Base-by-base conservation (phyloP, 2,113 vertebrate species). In the Pelmatolapia mariae region DNA sequence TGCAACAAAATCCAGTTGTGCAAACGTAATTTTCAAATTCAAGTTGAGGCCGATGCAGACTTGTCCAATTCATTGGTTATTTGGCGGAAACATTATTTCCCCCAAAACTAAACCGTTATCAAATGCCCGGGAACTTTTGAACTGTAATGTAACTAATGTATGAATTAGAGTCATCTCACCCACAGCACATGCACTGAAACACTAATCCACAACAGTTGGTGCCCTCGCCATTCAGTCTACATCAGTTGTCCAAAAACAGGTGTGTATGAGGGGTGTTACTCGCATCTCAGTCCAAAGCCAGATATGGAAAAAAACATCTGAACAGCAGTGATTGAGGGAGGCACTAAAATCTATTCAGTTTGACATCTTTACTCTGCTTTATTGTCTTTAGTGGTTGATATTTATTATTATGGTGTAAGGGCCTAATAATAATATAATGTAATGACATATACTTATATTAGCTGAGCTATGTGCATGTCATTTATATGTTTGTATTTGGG, bases 161-260 rank as follows among this genome's bases (percentile, higher is more conserved):
- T 80, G 50, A 52, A 33, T 86, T 38, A 38, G 7, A 68, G 53
- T 89, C 40, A 82, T 66, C 22, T 87, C 76, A 80, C 5, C 57
- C 50, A 73, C 45, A 85, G 71, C 84, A 85, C 33, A 53, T 86
- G 83, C 33, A 59, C 71, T 26, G 73, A 53, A 66, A 80, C 66
- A 78, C 36, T 26, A 76, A 84, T 76, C 71, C 71, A 88, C 59
- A 52, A 10, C 57, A 87, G 82, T 26, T 52, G 53, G 22, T 18
- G 52, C 10, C 15, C 18, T 16, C 5, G 3, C 22, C 68, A 45
- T 38, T 83, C 66, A 31, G 80, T 63, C 66, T 66, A 45, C 22
- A 78, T 13, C 47, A 33, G 50, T 78, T 29, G 50, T 22, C 66
- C 80, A 52, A 81, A 80, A 80, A 91, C 87, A 92, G 89, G 92